Conservation (phyloP, 2,797 vertebrate genomes). For the Mastacembelus armatus region DNA sequence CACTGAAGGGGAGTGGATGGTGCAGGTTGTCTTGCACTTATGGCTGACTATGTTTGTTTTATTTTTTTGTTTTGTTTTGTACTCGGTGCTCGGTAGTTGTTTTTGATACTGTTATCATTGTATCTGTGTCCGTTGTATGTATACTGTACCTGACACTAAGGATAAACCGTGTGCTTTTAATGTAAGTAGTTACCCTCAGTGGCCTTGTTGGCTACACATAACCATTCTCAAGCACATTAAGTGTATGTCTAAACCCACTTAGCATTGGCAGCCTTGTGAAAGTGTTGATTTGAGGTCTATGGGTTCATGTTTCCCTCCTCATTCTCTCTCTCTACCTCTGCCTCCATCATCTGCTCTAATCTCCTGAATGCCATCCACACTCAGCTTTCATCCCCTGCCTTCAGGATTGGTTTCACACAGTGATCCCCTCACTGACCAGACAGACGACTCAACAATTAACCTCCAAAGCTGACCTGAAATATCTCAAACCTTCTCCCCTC, state of each 20-base stretch:
- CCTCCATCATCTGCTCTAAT: constrained; percentile 76
- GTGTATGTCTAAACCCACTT: constrained; percentile 66
- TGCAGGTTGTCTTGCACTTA: constrained; percentile 11
- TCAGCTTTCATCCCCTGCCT: constrained; percentile 71
- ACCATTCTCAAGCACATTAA: constrained; percentile 57
- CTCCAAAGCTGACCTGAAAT: constrained; percentile 81
- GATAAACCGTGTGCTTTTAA: constrained; percentile 53
- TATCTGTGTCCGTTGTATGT: constrained; percentile 19
- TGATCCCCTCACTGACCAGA: constrained; percentile 78
- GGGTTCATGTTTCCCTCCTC: constrained; percentile 50
- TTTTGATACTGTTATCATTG: constrained; percentile 29
- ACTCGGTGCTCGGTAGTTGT: constrained; percentile 31
- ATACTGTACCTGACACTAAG: constrained; percentile 40
- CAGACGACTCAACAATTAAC: constrained; percentile 83
- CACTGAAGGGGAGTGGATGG: constrained; percentile 21
- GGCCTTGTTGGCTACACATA: constrained; percentile 57
- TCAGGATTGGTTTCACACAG: constrained; percentile 75
- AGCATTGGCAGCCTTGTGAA: constrained; percentile 59
- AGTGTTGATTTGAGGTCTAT: constrained; percentile 68
- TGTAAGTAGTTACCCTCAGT: constrained; percentile 30
- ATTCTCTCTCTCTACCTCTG: constrained; percentile 26
- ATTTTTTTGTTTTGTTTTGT: constrained; percentile 13
- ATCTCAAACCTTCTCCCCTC: constrained; percentile 72
- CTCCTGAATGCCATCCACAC: constrained; percentile 74
- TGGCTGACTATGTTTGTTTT: not conserved